Evolutionary conservation across 2,888 invertebrate genomes (phyloP), one percentile per base, ranked within the genome.

Genomic region (Melieria crassipennis): DNA sequence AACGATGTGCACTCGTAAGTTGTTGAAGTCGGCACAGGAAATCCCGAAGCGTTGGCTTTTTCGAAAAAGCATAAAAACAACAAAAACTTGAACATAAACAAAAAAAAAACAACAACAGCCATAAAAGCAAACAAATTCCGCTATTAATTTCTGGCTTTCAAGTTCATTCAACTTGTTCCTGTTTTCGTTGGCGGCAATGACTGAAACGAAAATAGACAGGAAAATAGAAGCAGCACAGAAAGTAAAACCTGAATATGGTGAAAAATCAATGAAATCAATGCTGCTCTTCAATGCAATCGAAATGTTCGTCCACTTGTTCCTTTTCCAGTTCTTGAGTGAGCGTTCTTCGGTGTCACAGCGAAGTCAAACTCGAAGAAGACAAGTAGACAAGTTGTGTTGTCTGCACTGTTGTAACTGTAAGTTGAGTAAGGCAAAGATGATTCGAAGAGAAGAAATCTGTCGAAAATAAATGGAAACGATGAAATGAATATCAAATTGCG

Each of bases 161-260:
- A 73, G 75, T 71, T 75, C 80, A 64, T 68, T 75, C 72, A 73
- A 64, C 70, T 65, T 75, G 63, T 4, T 56, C n/a, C 42, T n/a
- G 11, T 47, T 71, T 69, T 45, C 69, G 66, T 63, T 61, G 63
- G 46, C 30, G 30, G 30, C 30, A 30, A 30, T 30, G 30, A 60
- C 5, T 60, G 60, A 48, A 46, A 30, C 30, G 16, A 10, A 61
- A 45, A 42, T 45, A 30, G n/a, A 58, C 42, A 13, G 7, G 9
- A 57, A 57, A 11, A 63, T 11, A 56, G 46, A 56, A 47, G 16
- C 30, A 63, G 48, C 45, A 56, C 11, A 45, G 10, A 62, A 62
- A 30, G 30, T 30, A 30, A 30, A 30, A 30, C 30, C 30, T 3
- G 30, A 30, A 30, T 30, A 3, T 3, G 30, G 30, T 30, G 2